These are phyloP conservation scores for Paraplagusia blochii DNA, from an alignment of 2,113 vertebrate genomes.

Conservation along the genomic window DNA sequence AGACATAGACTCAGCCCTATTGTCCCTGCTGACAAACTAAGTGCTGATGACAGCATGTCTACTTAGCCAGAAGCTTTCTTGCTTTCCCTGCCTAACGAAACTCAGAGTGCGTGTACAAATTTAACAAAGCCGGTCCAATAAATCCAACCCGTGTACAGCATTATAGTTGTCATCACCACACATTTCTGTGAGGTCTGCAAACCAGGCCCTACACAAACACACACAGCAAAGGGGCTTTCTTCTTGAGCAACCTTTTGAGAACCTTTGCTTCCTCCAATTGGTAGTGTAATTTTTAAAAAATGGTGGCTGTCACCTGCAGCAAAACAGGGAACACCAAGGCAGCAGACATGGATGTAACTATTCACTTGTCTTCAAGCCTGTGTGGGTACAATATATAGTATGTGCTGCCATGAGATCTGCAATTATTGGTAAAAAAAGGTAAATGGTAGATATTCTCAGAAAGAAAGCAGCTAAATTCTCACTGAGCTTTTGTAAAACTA, in stretches of 20 bases:
- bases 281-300: constrained; percentile 24
- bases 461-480: constrained; percentile 15
- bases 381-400: constrained; percentile 18
- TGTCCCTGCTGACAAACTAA: constrained; percentile 60
- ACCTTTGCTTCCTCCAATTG: constrained; percentile 11
- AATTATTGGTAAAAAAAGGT: constrained; percentile 25
- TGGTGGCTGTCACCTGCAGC: constrained; percentile 26
- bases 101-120: constrained; percentile 16
- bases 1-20: constrained; percentile 55
- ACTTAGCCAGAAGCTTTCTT: constrained; percentile 28
- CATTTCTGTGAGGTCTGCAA: constrained; percentile 25
- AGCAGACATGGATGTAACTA: constrained; percentile 43
- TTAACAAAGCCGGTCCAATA: constrained; percentile 22
- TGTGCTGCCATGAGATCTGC: constrained; percentile 38
- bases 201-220: constrained; percentile 2
- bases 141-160: constrained; percentile 24
- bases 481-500: background rate
- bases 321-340: constrained; percentile 31
- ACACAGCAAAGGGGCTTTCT: background rate
- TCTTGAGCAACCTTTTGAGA: constrained; percentile 24
- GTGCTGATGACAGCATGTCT: constrained; percentile 73
- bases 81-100: constrained; percentile 5
- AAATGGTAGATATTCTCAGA: constrained; percentile 12
- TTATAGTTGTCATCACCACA: constrained; percentile 14
- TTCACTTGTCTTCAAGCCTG: constrained; percentile 29